A percentile compares a stretch with the other conserved stretches of the same genome.
phyloP scores from a whole-genome alignment of 2,888 invertebrate species.

The Hypolimnas misippus region DNA sequence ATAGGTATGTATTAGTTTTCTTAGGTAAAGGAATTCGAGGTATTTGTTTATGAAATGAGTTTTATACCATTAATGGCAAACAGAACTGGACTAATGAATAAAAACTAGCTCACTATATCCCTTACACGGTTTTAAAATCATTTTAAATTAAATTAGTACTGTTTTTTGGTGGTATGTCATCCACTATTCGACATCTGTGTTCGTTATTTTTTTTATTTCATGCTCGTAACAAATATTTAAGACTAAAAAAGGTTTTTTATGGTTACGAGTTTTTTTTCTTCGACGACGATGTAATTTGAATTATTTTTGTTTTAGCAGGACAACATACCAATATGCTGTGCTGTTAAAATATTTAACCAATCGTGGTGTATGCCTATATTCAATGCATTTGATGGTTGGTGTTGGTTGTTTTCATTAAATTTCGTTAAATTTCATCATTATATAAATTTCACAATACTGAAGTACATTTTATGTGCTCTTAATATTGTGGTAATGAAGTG shows the following conservation, averaged over 20 bases:
- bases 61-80: conserved; percentile 23
- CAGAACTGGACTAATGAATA: conserved; percentile 21
- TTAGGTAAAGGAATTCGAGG: conserved; percentile 12
- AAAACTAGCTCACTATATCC: conserved; percentile 18
- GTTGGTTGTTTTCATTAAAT: too few relatives aligned
- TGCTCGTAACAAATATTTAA: conserved; percentile 17
- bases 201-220: conserved; percentile 23
- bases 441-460: not conserved
- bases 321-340: not conserved
- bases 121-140: conserved; percentile 27
- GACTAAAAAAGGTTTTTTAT: conserved; percentile 10
- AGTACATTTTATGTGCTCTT: not conserved
- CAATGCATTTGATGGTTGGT: too few relatives aligned
- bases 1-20: not conserved
- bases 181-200: conserved; percentile 17
- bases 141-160: conserved; percentile 24
- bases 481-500: conserved; percentile 18
- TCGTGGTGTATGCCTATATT: too few relatives aligned
- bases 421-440: not conserved
- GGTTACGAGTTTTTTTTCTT: not conserved
- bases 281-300: not conserved
- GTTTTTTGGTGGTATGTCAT: conserved; percentile 17
- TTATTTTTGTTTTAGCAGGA: not conserved
- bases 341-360: not conserved
- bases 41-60: conserved; percentile 25